Conservation (phyloP, 2,797 vertebrate species). For the Monodelphis domestica region DNA sequence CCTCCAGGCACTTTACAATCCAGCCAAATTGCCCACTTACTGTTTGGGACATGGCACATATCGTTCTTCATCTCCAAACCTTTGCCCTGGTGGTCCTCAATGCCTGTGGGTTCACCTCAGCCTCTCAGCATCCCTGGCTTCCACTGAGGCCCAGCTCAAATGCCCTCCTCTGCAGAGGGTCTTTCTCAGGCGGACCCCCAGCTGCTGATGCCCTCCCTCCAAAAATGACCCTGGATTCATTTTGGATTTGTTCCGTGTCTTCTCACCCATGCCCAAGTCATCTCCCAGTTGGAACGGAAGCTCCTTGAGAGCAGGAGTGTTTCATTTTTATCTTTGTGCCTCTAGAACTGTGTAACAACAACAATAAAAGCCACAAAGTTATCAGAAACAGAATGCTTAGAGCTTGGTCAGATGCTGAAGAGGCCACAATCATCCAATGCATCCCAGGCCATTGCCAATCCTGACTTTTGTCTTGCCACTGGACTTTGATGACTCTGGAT, state of each 20-base stretch:
- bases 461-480: too few species aligned
- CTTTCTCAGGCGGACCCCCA: not conserved
- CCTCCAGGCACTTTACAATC: not conserved
- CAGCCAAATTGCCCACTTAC: not conserved
- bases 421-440: too few species aligned
- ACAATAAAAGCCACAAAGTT: too few species aligned
- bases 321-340: not conserved
- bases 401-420: too few species aligned
- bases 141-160: not conserved
- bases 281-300: not conserved
- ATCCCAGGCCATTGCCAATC: too few species aligned
- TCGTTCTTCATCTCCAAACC: not conserved
- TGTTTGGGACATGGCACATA: not conserved
- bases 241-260: not conserved
- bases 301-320: not conserved
- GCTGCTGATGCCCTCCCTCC: not conserved
- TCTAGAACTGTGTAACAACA: too few species aligned
- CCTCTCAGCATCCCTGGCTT: not conserved
- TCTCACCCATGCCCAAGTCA: not conserved
- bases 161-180: not conserved
- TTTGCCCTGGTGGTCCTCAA: not conserved
- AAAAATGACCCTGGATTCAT: not conserved
- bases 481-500: too few species aligned
- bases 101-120: not conserved
- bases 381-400: too few species aligned